A percentile compares a stretch with the other conserved stretches of the same genome.
Evolutionary conservation across 2,797 vertebrate genomes (phyloP).

Genomic region (Manis javanica): DNA sequence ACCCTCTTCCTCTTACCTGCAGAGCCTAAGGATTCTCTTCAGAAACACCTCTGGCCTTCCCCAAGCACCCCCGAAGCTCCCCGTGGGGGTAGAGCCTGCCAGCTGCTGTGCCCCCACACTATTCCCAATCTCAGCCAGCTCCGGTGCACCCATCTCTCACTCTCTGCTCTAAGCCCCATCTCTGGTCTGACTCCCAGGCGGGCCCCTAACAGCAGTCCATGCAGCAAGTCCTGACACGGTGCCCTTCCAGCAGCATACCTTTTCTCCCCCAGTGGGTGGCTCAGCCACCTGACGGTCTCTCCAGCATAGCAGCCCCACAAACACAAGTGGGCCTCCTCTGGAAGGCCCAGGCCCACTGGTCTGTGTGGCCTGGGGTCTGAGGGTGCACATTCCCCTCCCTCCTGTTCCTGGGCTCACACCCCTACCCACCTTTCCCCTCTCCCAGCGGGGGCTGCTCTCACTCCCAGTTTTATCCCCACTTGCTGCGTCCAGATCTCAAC

Average conservation of each 20-base stretch:
- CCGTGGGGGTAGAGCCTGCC: not conserved
- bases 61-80: not conserved
- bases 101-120: too few relatives aligned
- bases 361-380: not conserved
- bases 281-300: not conserved
- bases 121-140: not conserved
- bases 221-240: not conserved
- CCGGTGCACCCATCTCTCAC: not conserved
- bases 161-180: not conserved
- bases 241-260: not conserved
- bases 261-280: not conserved
- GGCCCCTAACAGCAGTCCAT: not conserved
- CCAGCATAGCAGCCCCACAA: not conserved
- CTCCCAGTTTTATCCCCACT: not conserved
- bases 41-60: not conserved
- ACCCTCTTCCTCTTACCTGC: not conserved
- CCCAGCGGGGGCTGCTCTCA: not conserved
- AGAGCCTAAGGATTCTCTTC: not conserved
- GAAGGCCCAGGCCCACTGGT: not conserved
- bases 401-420: not conserved
- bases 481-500: slow-evolving; percentile 90
- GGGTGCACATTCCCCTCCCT: accelerated
- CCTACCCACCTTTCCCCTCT: too few relatives aligned
- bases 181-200: not conserved
- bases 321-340: not conserved